phyloP scores from a whole-genome alignment of 2,113 vertebrate genomes.

The Aythya baeri region DNA sequence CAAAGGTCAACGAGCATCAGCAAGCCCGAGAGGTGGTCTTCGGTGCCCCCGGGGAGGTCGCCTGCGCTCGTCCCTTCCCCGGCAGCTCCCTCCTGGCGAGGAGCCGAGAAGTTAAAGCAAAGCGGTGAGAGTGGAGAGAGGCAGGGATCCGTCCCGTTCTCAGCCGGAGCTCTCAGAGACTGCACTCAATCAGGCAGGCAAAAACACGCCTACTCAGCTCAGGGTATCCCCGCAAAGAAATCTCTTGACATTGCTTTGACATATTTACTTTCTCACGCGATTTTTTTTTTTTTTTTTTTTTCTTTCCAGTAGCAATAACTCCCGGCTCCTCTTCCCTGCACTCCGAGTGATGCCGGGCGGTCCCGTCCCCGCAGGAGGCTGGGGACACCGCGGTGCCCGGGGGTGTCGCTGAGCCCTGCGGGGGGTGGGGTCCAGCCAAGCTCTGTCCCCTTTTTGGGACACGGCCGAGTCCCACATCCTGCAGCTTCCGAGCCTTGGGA shows the following conservation, averaged over 20 bases:
- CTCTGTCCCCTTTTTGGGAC: background rate
- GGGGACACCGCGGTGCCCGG: background rate
- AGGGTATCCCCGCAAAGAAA: conserved; percentile 58
- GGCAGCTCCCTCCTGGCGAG: background rate
- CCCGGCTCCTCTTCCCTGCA: background rate
- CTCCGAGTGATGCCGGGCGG: background rate
- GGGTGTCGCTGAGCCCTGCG: too few relatives aligned
- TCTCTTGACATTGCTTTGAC: conserved; percentile 67
- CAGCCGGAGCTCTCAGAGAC: conserved; percentile 24
- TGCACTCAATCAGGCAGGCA: conserved; percentile 46
- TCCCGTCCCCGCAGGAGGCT: background rate
- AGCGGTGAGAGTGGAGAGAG: background rate
- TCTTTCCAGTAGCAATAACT: background rate
- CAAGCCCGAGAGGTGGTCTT: background rate
- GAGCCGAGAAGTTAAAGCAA: background rate
- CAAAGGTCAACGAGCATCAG: background rate
- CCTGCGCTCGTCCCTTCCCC: background rate
- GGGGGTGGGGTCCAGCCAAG: background rate
- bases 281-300: background rate
- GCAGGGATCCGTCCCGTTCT: conserved; percentile 32
- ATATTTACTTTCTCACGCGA: conserved; percentile 36
- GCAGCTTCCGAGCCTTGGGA: background rate
- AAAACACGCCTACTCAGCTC: conserved; percentile 62
- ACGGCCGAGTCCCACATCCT: too few relatives aligned
- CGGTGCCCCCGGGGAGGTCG: background rate